A percentile compares a stretch with the other conserved stretches of the same genome.
These are phyloP conservation scores for Acinonyx jubatus DNA, from an alignment of 2,113 vertebrate species.

Conservation along the genomic window DNA sequence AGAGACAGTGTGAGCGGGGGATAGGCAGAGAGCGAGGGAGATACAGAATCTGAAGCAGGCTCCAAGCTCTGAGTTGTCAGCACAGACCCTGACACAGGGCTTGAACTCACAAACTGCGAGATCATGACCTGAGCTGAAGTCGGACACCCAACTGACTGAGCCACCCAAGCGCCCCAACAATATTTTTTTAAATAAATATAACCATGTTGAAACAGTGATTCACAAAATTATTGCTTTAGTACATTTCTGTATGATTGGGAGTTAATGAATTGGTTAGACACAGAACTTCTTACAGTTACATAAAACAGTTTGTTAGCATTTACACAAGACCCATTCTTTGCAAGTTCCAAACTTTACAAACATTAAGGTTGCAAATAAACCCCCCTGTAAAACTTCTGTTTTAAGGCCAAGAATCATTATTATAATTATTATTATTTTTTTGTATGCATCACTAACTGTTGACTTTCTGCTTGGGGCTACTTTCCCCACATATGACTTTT, in stretches of 20 bases:
- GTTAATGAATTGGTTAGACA: not conserved
- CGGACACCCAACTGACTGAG: too few species aligned
- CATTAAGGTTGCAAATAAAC: not conserved
- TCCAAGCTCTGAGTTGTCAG: too few species aligned
- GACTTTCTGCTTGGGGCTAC: not conserved
- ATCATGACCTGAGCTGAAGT: too few species aligned
- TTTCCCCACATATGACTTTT: conserved; percentile 23
- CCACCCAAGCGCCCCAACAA: too few species aligned
- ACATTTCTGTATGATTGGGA: not conserved
- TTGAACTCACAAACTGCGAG: too few species aligned
- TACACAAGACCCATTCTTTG: not conserved
- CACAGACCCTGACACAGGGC: too few species aligned
- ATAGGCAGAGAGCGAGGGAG: too few species aligned
- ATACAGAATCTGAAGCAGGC: too few species aligned
- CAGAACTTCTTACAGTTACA: not conserved
- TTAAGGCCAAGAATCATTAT: not conserved
- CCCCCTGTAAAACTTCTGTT: not conserved
- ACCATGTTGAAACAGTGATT: not conserved
- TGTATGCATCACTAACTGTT: not conserved
- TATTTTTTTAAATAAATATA: not conserved
- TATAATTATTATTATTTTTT: not conserved
- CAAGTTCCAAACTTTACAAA: conserved; percentile 23
- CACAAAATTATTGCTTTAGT: not conserved
- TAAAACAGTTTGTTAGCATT: not conserved
- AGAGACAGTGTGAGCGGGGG: too few species aligned